Evolutionary conservation across 2,888 invertebrate genomes (phyloP).

Genomic region (Pterostichus niger): DNA sequence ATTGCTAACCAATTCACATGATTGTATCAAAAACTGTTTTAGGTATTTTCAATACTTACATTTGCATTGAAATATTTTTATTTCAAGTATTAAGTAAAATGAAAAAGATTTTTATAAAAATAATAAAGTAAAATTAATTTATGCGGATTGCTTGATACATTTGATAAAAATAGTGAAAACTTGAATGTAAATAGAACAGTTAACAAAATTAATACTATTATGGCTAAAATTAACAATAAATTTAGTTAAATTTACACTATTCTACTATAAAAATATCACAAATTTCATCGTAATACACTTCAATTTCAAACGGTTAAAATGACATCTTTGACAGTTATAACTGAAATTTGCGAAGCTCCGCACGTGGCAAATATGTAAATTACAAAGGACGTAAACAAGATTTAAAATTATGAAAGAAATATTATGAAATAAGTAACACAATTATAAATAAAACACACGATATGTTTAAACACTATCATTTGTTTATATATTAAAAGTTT

Average conservation of each 20-base stretch:
- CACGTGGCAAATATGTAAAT: conserved; percentile 65
- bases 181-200: neutral
- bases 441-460: neutral
- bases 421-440: neutral
- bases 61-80: conserved; percentile 23
- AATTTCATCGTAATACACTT: conserved; percentile 30
- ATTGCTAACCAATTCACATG: too few relatives aligned
- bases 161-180: neutral
- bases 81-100: neutral
- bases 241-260: conserved; percentile 24
- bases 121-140: conserved; percentile 6
- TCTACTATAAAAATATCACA: conserved; percentile 62
- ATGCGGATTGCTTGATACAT: neutral
- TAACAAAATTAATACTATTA: neutral
- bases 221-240: conserved; percentile 37
- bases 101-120: conserved; percentile 32
- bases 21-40: too few relatives aligned
- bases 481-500: neutral
- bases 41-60: conserved; percentile 6
- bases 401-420: neutral
- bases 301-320: conserved; percentile 61
- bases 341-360: conserved; percentile 33
- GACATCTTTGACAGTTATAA: conserved; percentile 66
- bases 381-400: conserved; percentile 10
- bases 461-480: neutral